phyloP scores from a whole-genome alignment of 2,888 invertebrate genomes.

The Sipha maydis region DNA sequence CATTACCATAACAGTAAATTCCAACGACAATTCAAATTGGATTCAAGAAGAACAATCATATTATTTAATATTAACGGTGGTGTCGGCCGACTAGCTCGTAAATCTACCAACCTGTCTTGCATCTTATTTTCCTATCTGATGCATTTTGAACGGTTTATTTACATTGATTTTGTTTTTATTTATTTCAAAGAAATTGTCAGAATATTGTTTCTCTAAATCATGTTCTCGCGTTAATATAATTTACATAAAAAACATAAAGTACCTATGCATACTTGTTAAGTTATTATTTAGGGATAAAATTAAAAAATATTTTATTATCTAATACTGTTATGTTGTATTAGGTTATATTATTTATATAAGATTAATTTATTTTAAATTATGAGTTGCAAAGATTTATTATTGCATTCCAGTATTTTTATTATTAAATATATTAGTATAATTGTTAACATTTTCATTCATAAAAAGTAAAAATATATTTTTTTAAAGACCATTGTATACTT shows the following conservation, averaged over 20 bases:
- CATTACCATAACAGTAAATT: not conserved
- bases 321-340: too few relatives aligned
- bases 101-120: not conserved
- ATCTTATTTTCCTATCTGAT: not conserved
- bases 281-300: not conserved
- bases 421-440: not conserved
- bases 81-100: not conserved
- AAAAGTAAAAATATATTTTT: too few relatives aligned
- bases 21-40: conserved; percentile 8
- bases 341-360: not conserved
- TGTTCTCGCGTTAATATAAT: not conserved
- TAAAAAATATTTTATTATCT: too few relatives aligned
- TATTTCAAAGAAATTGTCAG: not conserved
- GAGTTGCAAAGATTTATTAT: not conserved
- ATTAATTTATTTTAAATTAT: not conserved
- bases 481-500: too few relatives aligned
- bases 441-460: too few relatives aligned
- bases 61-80: not conserved
- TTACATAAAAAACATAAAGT: not conserved
- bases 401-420: not conserved
- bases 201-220: not conserved
- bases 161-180: not conserved
- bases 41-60: not conserved
- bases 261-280: not conserved
- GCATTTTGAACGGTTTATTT: not conserved